A percentile compares a stretch with the other conserved stretches of the same genome.
phyloP scores from a whole-genome alignment of 2,797 vertebrate species.

The Enteromius treurensis region DNA sequence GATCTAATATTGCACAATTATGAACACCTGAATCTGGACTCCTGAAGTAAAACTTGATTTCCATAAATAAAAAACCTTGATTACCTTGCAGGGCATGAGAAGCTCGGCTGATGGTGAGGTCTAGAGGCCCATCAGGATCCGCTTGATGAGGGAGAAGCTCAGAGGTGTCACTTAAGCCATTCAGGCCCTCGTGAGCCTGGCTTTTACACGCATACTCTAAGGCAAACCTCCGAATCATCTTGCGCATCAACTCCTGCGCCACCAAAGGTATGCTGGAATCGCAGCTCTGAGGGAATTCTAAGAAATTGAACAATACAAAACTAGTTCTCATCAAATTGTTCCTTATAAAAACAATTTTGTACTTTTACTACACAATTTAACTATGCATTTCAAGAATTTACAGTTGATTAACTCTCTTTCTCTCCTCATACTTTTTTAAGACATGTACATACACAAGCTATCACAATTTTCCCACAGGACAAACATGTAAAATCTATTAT shows the following conservation, averaged over 20 bases:
- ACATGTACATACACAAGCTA: background rate
- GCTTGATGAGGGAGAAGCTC: constrained; percentile 82
- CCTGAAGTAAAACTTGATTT: background rate
- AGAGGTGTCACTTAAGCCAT: constrained; percentile 81
- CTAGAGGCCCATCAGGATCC: constrained; percentile 91
- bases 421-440: background rate
- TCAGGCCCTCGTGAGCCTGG: constrained; percentile 86
- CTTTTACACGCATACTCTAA: constrained; percentile 97
- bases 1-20: background rate
- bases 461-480: background rate
- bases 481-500: background rate
- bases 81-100: constrained; percentile 67
- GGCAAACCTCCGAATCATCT: constrained; percentile 98
- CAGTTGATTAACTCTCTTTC: background rate
- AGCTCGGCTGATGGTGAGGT: constrained; percentile 92
- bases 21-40: background rate
- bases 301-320: constrained; percentile 13
- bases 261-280: constrained; percentile 96
- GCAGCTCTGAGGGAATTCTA: constrained; percentile 93
- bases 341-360: background rate
- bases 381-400: background rate
- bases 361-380: background rate
- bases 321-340: background rate
- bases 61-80: background rate
- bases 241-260: constrained; percentile 99